A percentile compares a stretch with the other conserved stretches of the same genome.
These are phyloP conservation scores for Cyphomyrus discorhynchus DNA, from an alignment of 2,113 vertebrate genomes.

Conservation along the genomic window DNA sequence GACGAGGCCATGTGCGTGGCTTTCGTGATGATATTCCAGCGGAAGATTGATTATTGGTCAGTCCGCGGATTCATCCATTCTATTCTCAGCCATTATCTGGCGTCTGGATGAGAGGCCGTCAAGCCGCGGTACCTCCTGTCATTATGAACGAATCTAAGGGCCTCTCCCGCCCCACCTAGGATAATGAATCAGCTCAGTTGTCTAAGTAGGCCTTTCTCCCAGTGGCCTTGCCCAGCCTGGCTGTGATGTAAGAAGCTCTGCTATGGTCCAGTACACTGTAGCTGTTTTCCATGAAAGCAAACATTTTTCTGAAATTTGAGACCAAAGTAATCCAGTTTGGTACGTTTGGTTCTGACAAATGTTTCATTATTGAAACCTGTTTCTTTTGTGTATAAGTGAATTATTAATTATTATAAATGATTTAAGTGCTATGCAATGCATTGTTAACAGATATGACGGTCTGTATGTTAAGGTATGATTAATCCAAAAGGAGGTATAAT, in stretches of 20 bases:
- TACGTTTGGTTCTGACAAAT: neutral
- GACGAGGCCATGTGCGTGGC: neutral
- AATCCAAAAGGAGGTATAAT: neutral
- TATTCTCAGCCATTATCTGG: neutral
- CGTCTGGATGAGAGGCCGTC: neutral
- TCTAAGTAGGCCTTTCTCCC: neutral
- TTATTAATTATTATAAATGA: constrained; percentile 7
- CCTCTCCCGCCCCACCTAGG: neutral
- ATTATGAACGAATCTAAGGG: neutral
- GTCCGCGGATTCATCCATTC: neutral
- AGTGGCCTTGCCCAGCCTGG: neutral
- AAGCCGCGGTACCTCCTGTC: neutral
- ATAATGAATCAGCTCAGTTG: constrained; percentile 8
- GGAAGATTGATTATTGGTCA: neutral
- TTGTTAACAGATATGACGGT: neutral
- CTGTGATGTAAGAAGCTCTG: neutral
- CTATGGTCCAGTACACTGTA: neutral
- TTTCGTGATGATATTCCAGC: neutral
- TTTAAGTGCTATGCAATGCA: neutral
- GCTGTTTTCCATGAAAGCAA: neutral
- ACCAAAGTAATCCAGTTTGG: neutral
- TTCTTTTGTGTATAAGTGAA: neutral
- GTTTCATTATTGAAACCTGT: neutral
- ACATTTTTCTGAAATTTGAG: neutral
- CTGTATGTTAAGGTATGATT: neutral